Percentiles rank a stretch among this genome's conserved stretches.
Conservation (phyloP, 2,888 invertebrate genomes). For the Diplolepis rosae region DNA sequence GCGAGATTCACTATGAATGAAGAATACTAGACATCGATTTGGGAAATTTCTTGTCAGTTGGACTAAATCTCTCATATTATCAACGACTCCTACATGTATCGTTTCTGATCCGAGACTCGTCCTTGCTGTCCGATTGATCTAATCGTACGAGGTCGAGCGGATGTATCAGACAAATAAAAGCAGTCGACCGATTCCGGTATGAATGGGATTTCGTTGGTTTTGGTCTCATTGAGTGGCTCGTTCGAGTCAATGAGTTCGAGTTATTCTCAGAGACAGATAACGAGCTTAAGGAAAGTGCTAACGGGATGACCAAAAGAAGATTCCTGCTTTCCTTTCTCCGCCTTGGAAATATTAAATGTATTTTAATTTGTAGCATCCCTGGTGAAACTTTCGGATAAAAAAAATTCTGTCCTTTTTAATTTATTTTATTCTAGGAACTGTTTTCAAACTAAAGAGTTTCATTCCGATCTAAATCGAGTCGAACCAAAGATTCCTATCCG, state of each 20-base stretch:
- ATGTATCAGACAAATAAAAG: slow-evolving; percentile 26
- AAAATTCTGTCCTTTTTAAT: no score
- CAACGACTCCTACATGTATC: slow-evolving; percentile 38
- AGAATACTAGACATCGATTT: neutral
- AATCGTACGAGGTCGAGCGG: slow-evolving; percentile 31
- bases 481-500: no score
- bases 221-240: slow-evolving; percentile 41
- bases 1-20: neutral
- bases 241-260: slow-evolving; percentile 46
- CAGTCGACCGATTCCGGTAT: slow-evolving; percentile 35
- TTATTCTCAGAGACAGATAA: slow-evolving; percentile 51
- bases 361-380: no score
- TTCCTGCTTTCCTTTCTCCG: slow-evolving; percentile 1
- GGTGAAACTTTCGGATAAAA: no score
- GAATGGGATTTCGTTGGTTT: slow-evolving; percentile 48
- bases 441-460: no score
- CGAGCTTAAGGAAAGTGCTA: slow-evolving; percentile 34
- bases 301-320: slow-evolving; percentile 20
- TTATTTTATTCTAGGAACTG: no score
- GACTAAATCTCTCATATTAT: slow-evolving; percentile 17
- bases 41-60: slow-evolving; percentile 9
- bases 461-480: no score
- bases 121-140: slow-evolving; percentile 41
- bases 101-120: slow-evolving; percentile 43
- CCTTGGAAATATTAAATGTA: no score